Base-by-base conservation (phyloP, 1,140 invertebrate genomes). In the Drosophila carrolli region DNA sequence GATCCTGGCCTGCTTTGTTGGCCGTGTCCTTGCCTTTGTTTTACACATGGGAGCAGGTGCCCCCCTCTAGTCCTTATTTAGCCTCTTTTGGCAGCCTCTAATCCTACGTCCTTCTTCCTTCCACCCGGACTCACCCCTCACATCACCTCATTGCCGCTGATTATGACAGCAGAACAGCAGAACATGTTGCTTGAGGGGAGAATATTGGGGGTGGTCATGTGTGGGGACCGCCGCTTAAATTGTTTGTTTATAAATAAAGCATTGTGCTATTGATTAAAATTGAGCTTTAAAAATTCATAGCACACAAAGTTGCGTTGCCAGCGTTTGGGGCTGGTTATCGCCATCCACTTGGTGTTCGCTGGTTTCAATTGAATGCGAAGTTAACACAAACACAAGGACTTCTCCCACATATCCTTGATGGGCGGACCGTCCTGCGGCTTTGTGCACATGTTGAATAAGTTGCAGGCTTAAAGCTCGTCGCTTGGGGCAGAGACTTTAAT, bases 221-320 rank as follows among this genome's bases (percentile, higher is more conserved):
- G 27, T 43, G 55, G 9, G 27, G 23, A n/a, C 32, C 14, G 27
- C 37, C 58, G 57, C 78, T 81, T 78, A 75, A 86, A 82, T 86
- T 81, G 82, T 86, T 86, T 86, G 82, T 76, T 88, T 88, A 88
- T 88, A 88, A 88, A 88, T 82, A 82, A 82, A 81, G 75, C 67
- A 79, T 68, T 70, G 59, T 59, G 72, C 75, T 88, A 88, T 88
- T 88, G 83, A 88, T 88, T 88, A 88, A 82, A 88, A 88, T 88
- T 61, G 72, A 66, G 75, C 83, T 88, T 86, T 88, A 88, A 88
- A 86, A 88, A 86, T 88, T 79, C 83, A 88, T 79, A 88, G 68
- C 65, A 27, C 44, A 47, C 19, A 47, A 23, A 5, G 44, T 23
- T 44, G 43, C 43, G 43, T 44, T 8, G 43, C 14, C 43, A 14